These are phyloP conservation scores for Caenorhabditis virilis DNA, from an alignment of 2,888 invertebrate species.

Conservation along the genomic window DNA sequence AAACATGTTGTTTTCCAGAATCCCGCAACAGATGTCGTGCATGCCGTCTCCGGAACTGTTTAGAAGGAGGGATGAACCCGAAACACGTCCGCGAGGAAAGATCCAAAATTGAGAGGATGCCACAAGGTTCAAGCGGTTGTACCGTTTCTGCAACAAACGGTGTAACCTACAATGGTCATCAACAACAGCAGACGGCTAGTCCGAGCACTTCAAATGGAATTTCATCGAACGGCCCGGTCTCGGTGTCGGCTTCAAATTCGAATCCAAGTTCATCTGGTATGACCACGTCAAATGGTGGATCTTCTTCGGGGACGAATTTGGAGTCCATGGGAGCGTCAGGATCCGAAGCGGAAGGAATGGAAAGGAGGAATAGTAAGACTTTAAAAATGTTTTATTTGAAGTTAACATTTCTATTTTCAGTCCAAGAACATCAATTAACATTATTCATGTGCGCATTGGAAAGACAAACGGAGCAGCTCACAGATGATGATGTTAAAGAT, in stretches of 20 bases:
- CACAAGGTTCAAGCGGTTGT: slow-evolving; percentile 12
- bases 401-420: slow-evolving; percentile 10
- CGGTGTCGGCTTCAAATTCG: not conserved
- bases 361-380: slow-evolving; percentile 6
- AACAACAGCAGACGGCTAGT: too few species aligned
- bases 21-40: slow-evolving; percentile 58
- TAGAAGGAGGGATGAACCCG: slow-evolving; percentile 59
- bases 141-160: slow-evolving; percentile 33
- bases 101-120: slow-evolving; percentile 40
- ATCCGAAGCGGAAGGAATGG: slow-evolving; percentile 25
- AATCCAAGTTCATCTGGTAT: not conserved
- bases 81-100: slow-evolving; percentile 56
- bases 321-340: slow-evolving; percentile 21
- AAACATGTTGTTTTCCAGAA: slow-evolving; percentile 34
- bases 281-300: too few species aligned
- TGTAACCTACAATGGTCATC: slow-evolving; percentile 13
- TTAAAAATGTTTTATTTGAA: not conserved
- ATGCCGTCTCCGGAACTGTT: slow-evolving; percentile 56
- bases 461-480: slow-evolving; percentile 44
- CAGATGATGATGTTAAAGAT: slow-evolving; percentile 43
- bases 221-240: not conserved
- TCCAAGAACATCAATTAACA: slow-evolving; percentile 29
- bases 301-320: too few species aligned
- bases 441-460: slow-evolving; percentile 41
- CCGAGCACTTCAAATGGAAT: not conserved